Evolutionary conservation across 2,888 invertebrate genomes (phyloP), one percentile per base, ranked within the genome.

Genomic region (Drosophila silvestris): DNA sequence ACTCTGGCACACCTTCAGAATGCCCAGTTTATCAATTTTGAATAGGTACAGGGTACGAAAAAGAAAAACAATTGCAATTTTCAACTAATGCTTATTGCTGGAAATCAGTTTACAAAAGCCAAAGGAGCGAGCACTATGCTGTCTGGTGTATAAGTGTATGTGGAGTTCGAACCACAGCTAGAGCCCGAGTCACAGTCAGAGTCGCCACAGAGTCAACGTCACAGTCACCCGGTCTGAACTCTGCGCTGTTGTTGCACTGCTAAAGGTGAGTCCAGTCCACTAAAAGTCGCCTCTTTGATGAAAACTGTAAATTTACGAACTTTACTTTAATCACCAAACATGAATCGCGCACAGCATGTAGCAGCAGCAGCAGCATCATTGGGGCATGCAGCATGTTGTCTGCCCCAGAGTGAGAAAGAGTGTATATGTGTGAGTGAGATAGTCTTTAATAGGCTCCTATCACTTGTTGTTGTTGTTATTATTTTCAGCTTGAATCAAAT

Each of bases 261-360:
- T 85, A 87, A 91, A 90, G 92, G 91, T 89, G 91, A 91, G 91
- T 92, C 89, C 91, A 91, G 91, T 86, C 85, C 81, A 90, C 90
- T 88, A 90, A 88, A 83, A 86, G 85, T 91, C 91, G 90, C 81
- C 74, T 87, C 86, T 92, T 91, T 92, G 91, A 91, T 92, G 92
- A 91, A 91, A 91, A 91, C 91, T 91, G 92, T 92, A 92, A 91
- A 91, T 92, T 91, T 91, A 91, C 91, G 91, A 91, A 91, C 91
- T 90, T 91, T 91, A 91, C 91, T 91, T 92, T 92, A 91, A 91
- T 92, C 91, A 91, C 91, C 91, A 86, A 85, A 90, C 91, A 91
- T 91, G 90, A 91, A 91, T 92, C 91, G 91, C 87, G 91, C 92
- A 83, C 91, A 92, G 91, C 92, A 91, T 89, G 85, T 66, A 74